These are phyloP conservation scores for Sphaerodactylus townsendi DNA, from an alignment of 2,113 vertebrate species.

Conservation along the genomic window DNA sequence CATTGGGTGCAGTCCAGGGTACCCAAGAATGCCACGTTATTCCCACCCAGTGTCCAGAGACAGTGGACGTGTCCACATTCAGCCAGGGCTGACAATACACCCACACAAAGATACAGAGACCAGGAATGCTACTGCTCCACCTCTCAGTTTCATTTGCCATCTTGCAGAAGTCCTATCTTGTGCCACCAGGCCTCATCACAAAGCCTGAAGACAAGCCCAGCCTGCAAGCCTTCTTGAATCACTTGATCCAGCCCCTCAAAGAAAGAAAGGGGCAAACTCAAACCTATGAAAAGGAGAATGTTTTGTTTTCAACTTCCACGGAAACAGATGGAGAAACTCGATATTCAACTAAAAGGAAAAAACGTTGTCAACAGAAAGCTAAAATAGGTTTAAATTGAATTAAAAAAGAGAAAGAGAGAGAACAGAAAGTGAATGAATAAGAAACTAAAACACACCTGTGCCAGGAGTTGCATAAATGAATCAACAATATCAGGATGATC, in stretches of 20 bases:
- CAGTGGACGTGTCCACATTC: not conserved
- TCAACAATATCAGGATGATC: conserved; percentile 99
- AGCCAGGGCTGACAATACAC: not conserved
- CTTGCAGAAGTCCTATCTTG: conserved; percentile 5
- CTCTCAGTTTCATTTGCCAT: not conserved
- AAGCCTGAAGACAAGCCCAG: conserved; percentile 22
- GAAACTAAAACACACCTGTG: conserved; percentile 99
- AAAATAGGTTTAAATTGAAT: conserved; percentile 89
- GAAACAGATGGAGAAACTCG: conserved; percentile 88
- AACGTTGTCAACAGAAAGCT: conserved; percentile 88
- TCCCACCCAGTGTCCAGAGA: not conserved
- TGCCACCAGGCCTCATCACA: not conserved
- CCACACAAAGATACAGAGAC: not conserved
- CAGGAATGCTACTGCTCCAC: not conserved
- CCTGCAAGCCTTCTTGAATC: conserved; percentile 46
- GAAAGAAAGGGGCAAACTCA: conserved; percentile 59
- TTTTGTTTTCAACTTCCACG: conserved; percentile 85
- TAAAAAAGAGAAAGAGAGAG: conserved; percentile 86
- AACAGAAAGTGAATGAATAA: conserved; percentile 99
- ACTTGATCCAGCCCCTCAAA: conserved; percentile 39
- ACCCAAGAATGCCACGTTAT: not conserved
- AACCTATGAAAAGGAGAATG: conserved; percentile 76
- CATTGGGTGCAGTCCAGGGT: not conserved
- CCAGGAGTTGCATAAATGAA: conserved; percentile 99
- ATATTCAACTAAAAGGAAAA: conserved; percentile 88